A percentile compares a stretch with the other conserved stretches of the same genome.
Evolutionary conservation across 2,888 invertebrate genomes (phyloP).

Genomic region (Schrankia costaestrigalis): DNA sequence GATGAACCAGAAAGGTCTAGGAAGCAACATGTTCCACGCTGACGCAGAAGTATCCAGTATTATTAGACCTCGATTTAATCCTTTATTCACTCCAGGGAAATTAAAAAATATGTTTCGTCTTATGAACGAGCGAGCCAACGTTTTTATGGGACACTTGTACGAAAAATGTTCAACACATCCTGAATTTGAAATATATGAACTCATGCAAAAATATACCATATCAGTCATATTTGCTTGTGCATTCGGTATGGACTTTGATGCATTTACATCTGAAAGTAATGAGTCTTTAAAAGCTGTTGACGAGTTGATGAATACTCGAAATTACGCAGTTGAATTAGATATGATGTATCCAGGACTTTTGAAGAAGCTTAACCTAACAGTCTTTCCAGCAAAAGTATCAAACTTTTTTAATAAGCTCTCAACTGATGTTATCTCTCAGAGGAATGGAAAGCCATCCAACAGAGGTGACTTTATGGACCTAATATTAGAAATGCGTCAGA

Average conservation of each 20-base stretch:
- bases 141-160: constrained; percentile 34
- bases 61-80: constrained; percentile 45
- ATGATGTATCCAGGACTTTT: constrained; percentile 50
- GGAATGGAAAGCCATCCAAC: constrained; percentile 38
- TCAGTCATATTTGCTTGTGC: constrained; percentile 1
- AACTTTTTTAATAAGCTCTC: constrained; percentile 41
- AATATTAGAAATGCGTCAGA: constrained; percentile 41
- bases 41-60: constrained; percentile 50
- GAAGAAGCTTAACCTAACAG: constrained; percentile 32
- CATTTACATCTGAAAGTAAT: not conserved
- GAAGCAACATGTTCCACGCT: constrained; percentile 48
- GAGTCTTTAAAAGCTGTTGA: constrained; percentile 15
- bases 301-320: constrained; percentile 16
- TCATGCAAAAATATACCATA: constrained; percentile 1
- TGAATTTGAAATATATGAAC: not conserved
- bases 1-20: constrained; percentile 44
- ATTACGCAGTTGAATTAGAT: constrained; percentile 32
- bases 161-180: constrained; percentile 6
- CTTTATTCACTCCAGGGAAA: constrained; percentile 57
- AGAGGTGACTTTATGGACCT: constrained; percentile 55
- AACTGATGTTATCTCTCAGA: constrained; percentile 31
- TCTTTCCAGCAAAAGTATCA: constrained; percentile 32
- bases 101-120: constrained; percentile 55
- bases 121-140: constrained; percentile 39
- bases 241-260: not conserved